These are phyloP conservation scores for Aelia acuminata DNA, from an alignment of 2,888 invertebrate genomes.

Conservation along the genomic window DNA sequence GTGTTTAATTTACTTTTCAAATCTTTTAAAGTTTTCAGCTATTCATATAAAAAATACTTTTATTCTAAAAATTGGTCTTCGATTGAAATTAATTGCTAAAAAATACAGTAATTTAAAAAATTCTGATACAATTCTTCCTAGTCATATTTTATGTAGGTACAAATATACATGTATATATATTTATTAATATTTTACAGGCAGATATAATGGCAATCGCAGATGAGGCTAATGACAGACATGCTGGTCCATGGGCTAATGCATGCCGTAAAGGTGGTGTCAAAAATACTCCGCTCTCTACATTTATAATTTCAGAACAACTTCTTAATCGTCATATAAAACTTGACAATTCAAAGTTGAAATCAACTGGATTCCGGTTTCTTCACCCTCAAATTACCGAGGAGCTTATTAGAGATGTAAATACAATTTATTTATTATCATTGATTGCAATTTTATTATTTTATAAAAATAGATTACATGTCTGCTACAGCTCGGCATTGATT, in stretches of 20 bases:
- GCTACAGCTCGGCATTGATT: background rate
- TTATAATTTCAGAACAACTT: constrained; percentile 86
- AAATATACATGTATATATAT: constrained; percentile 58
- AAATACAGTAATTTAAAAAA: too few species aligned
- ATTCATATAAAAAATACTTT: background rate
- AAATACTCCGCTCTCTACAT: constrained; percentile 91
- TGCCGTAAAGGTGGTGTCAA: constrained; percentile 81
- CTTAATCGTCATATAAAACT: constrained; percentile 85
- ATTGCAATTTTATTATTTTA: background rate
- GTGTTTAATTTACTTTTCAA: background rate
- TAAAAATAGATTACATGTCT: background rate
- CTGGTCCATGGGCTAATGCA: constrained; percentile 91
- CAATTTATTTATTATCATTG: constrained; percentile 9
- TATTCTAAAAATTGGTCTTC: background rate
- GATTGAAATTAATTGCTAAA: too few species aligned
- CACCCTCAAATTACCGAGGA: constrained; percentile 77
- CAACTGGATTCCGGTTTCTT: constrained; percentile 74
- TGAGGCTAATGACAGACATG: constrained; percentile 94
- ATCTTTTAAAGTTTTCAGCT: background rate
- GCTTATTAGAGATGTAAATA: constrained; percentile 75
- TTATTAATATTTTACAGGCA: constrained; percentile 56
- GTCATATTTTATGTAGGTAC: too few species aligned
- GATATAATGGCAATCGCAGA: constrained; percentile 73
- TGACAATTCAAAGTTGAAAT: constrained; percentile 77
- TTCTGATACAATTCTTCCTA: too few species aligned